Conservation (phyloP, 1,140 invertebrate species). For the Caenorhabditis brenneri region DNA sequence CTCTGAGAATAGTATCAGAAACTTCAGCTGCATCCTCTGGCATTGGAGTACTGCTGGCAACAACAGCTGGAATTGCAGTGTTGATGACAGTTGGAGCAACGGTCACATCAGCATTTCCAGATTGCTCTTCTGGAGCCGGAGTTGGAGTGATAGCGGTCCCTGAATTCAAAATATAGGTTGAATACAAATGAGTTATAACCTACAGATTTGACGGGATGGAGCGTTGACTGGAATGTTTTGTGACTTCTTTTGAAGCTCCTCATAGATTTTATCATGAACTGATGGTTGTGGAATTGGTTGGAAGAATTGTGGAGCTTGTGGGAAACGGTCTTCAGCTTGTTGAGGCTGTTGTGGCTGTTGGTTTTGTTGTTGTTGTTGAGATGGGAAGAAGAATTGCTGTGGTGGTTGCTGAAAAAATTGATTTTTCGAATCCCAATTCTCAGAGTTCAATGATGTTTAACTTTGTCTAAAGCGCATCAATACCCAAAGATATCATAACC, state of each 20-base stretch:
- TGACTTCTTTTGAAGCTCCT: slow-evolving; percentile 45
- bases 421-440: neutral
- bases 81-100: neutral
- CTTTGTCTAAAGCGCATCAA: too few relatives aligned
- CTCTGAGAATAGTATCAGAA: slow-evolving; percentile 27
- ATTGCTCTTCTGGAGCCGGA: slow-evolving; percentile 35
- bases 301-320: slow-evolving; percentile 34
- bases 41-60: neutral
- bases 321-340: slow-evolving; percentile 36
- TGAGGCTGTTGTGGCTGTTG: slow-evolving; percentile 17
- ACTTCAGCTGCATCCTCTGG: slow-evolving; percentile 14
- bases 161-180: slow-evolving; percentile 33
- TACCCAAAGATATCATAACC: too few relatives aligned
- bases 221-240: slow-evolving; percentile 46
- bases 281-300: slow-evolving; percentile 42
- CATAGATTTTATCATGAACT: slow-evolving; percentile 48
- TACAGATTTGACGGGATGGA: slow-evolving; percentile 46
- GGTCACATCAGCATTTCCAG: neutral
- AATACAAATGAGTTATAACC: neutral
- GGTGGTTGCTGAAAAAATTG: slow-evolving; percentile 31
- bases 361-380: neutral
- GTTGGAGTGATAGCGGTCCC: slow-evolving; percentile 53
- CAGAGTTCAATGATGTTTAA: too few relatives aligned
- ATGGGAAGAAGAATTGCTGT: slow-evolving; percentile 33
- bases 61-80: slow-evolving; percentile 14